Conservation (phyloP, 2,113 vertebrate genomes). For the Lampris incognitus region DNA sequence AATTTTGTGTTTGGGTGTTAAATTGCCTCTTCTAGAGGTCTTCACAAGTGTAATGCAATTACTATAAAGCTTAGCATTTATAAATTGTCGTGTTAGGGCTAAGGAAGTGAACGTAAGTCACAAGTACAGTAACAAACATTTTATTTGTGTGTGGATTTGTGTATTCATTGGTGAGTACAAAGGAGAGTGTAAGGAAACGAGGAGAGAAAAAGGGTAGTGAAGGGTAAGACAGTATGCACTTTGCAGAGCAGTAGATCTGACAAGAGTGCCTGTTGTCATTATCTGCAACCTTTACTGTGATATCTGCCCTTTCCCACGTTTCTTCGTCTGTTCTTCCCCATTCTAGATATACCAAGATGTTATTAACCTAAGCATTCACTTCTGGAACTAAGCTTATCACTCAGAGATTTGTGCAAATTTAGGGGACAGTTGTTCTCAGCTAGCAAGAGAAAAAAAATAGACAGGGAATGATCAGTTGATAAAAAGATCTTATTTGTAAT, state of each 20-base stretch:
- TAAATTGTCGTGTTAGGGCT: constrained; percentile 6
- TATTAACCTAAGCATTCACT: neutral
- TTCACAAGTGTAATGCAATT: neutral
- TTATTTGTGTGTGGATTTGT: constrained; percentile 20
- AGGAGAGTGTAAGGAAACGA: constrained; percentile 55
- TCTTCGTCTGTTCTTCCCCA: neutral
- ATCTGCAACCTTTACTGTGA: neutral
- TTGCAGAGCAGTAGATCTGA: constrained; percentile 30
- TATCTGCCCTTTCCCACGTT: neutral
- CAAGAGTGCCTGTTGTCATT: constrained; percentile 57
- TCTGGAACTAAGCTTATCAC: neutral
- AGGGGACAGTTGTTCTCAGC: neutral
- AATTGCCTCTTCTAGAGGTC: constrained; percentile 8
- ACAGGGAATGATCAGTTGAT: neutral
- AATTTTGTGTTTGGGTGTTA: neutral
- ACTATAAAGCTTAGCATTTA: constrained; percentile 19
- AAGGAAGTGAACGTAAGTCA: constrained; percentile 37
- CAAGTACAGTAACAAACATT: neutral
- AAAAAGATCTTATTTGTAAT: constrained; percentile 19
- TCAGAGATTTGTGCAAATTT: neutral
- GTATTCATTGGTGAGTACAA: constrained; percentile 39
- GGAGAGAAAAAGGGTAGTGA: constrained; percentile 55
- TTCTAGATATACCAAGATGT: too few species aligned
- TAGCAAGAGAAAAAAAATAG: neutral
- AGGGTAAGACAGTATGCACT: constrained; percentile 64